Base-by-base conservation (phyloP, 2,113 vertebrate species). In the Suncus etruscus region DNA sequence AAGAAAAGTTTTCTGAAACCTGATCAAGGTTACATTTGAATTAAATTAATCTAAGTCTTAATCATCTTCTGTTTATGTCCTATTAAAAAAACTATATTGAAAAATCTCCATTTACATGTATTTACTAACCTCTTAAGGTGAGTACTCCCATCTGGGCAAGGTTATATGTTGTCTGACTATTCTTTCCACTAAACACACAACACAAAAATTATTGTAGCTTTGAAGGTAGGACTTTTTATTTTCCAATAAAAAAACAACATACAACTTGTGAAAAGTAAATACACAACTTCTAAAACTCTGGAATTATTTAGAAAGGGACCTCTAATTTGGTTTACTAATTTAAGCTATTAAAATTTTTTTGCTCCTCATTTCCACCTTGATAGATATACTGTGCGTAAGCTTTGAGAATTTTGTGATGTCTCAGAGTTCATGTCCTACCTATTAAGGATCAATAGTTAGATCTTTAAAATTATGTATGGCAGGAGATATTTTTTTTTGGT, bases 331-430 rank as follows among this genome's bases (percentile, higher is more conserved):
- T 82, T 77, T 91, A 77, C n/a, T 80, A 86, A 69, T 76, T 89
- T 93, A 80, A 89, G 89, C 69, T 16, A 68, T 45, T 68, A 11
- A 91, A 58, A 80, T 18, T 39, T 86, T 86, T 80, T 93, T 83
- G 79, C 22, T 80, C 29, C 27, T 94, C 51, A 69, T 87, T 83
- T 91, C 9, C 51, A 86, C 61, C 9, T 70, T 91, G 50, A 29
- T 80, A 31, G 76, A 74, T 8, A 89, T 74, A 69, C 11, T 29
- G 10, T 73, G 25, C 15, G 89, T 89, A 68, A 68, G 83, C 45
- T 86, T 87, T 81, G 24, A 89, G 47, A 61, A 54, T 69, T 11
- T 85, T 81, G 25, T 87, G 87, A 25, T 87, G 27, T 54, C 11
- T 92, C 27, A 73, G 51, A 48, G 31, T 86, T 83, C 76, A 4